Evolutionary conservation across 1,140 invertebrate genomes (phyloP).

Genomic region (Sinonovacula constricta): DNA sequence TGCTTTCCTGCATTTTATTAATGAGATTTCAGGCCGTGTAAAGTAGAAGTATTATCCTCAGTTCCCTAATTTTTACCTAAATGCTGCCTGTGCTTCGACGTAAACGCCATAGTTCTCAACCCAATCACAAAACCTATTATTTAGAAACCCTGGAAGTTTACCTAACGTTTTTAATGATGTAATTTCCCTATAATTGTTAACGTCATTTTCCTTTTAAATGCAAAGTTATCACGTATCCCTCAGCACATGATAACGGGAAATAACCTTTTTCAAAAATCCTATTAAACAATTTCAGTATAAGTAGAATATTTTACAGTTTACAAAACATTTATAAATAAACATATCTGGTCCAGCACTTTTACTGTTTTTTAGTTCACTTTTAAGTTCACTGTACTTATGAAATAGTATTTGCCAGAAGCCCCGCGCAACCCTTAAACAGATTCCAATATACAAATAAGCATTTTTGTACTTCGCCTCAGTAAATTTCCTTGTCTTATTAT

Average conservation of each 20-base stretch:
- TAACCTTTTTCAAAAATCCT: background rate
- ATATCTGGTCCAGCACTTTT: slow-evolving; percentile 8
- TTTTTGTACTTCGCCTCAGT: slow-evolving; percentile 16
- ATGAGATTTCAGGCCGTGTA: slow-evolving; percentile 10
- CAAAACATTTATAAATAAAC: slow-evolving; percentile 17
- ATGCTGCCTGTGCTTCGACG: slow-evolving; percentile 18
- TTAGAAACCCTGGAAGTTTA: slow-evolving; percentile 37
- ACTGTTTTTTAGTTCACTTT: background rate
- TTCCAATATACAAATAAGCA: slow-evolving; percentile 40
- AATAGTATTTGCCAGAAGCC: slow-evolving; percentile 12
- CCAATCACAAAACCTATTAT: slow-evolving; percentile 19
- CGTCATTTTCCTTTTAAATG: slow-evolving; percentile 24
- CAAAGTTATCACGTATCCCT: slow-evolving; percentile 28
- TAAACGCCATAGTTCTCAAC: too few species aligned
- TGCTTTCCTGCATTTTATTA: slow-evolving; percentile 1
- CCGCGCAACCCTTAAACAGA: background rate
- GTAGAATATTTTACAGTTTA: slow-evolving; percentile 4
- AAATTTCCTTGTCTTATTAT: background rate
- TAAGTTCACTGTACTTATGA: slow-evolving; percentile 1
- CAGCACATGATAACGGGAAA: slow-evolving; percentile 15
- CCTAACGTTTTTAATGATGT: slow-evolving; percentile 20
- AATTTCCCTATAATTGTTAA: slow-evolving; percentile 31
- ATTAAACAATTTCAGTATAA: slow-evolving; percentile 31
- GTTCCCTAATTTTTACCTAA: slow-evolving; percentile 17
- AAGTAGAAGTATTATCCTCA: slow-evolving; percentile 14